Conservation (phyloP, 2,888 invertebrate species). For the Phengaris arion region DNA sequence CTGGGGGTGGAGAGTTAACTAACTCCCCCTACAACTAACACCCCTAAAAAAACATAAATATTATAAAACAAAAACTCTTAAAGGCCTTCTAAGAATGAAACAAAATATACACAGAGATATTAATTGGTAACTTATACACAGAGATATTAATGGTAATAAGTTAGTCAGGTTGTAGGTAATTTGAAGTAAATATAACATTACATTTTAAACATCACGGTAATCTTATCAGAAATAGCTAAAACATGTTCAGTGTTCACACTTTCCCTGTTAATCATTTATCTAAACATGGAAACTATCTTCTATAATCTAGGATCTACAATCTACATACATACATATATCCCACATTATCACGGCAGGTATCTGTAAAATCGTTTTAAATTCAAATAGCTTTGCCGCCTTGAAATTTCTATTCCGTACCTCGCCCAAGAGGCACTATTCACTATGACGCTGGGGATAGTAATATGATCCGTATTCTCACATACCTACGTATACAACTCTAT, state of each 20-base stretch:
- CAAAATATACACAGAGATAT: no score
- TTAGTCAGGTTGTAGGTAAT: no score
- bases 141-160: no score
- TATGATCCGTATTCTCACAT: no score
- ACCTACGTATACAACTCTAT: no score
- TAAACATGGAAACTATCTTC: neutral
- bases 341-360: neutral
- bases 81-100: no score
- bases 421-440: neutral
- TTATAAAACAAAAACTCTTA: no score
- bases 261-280: slow-evolving; percentile 6
- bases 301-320: neutral
- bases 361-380: slow-evolving; percentile 3
- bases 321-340: slow-evolving; percentile 1
- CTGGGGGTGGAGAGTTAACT: no score
- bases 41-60: no score
- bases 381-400: slow-evolving; percentile 7
- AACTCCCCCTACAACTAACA: no score
- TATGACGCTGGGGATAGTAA: no score
- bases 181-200: neutral
- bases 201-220: neutral
- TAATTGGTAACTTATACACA: no score
- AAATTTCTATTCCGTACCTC: slow-evolving; percentile 2
- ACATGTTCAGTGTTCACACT: neutral
- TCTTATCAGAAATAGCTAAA: neutral